Evolutionary conservation across 2,888 invertebrate genomes (phyloP), one percentile per base, ranked within the genome.

Genomic region (Eristalinus sepulchralis): DNA sequence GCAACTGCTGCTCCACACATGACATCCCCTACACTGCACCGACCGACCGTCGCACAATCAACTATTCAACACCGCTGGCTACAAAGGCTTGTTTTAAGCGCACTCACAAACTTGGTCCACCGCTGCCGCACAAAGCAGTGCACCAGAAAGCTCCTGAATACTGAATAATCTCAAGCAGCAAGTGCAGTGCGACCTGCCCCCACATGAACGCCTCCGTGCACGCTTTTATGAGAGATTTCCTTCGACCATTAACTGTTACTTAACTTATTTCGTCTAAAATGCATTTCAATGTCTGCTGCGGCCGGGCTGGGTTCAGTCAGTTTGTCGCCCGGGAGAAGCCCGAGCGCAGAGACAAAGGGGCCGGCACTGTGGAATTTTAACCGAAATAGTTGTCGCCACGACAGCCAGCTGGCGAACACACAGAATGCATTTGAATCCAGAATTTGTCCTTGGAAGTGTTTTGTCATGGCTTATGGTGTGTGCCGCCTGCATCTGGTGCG

Each of bases 211-310:
- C 34, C 33, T n/a, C 20, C 6, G 60, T 11, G 20, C 24, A 17
- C 27, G 53, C 20, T 33, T 70, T 70, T 72, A 34, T 34, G 63
- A 70, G 36, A 59, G 66, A 77, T 67, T 73, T 81, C 72, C 81
- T 73, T 77, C 59, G 72, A 64, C 59, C 77, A 85, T 81, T 85
- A 81, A 85, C 85, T 77, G 68, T 77, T 81, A 81, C 68, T 81
- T 73, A 85, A 82, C 77, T 81, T 77, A 82, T 77, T 57, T 82
- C 73, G 68, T 33, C 68, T 82, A 73, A 77, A 82, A 73, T 77
- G 59, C 36, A 80, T 67, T 80, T 62, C 66, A 71, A 67, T 80
- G n/a, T 57, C 22, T 64, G 80, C 17, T 64, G 63, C 33, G 78
- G 62, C 8, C 62, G 66, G 22, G 27, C 39, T 47, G 24, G 22